Base-by-base conservation (phyloP, 2,888 invertebrate genomes). In the Unio pictorum region DNA sequence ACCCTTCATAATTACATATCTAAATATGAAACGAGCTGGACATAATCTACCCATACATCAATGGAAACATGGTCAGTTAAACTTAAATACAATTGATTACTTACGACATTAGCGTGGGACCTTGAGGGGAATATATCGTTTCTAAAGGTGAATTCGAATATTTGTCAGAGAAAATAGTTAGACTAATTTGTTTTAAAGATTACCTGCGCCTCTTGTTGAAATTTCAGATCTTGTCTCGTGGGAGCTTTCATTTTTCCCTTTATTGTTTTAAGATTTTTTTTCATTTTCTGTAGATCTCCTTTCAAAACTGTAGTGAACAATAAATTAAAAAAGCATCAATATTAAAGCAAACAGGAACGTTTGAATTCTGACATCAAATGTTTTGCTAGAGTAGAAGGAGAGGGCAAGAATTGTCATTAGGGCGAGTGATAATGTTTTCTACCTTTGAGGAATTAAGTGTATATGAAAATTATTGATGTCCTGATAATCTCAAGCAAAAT, bases 121-220 rank as follows among this genome's bases (percentile, higher is more conserved):
- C 34, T 34, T 34, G 45, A 11, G 45, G 45, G 45, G 45, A 30
- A 30, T 55, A 3, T 34, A 17, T 54, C 17, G 28, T 15, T 55
- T 28, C 15, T 26, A 55, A 23, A 45, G 3, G 56, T 8, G 34
- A 45, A 45, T 45, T 45, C 45, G 15, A 45, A 45, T 45, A 45
- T 11, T 45, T 45, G 3, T 45, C 3, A 45, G 45, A 11, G 45
- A 1, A 45, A 45, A 45, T 1, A 15, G 45, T 45, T 11, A 45
- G 45, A 15, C 15, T 45, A 45, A 11, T 45, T 45, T 30, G 1
- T 45, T 45, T 15, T 15, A 45, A 17, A 20, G 64, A 55, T 55
- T 69, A 84, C 84, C 81, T 84, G 84, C 5, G 81, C 81, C 67
- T 82, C 81, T 45, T 79, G 75, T 56, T 74, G 71, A 69, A 80